Conservation (phyloP, 2,113 vertebrate species). For the Esox niger region DNA sequence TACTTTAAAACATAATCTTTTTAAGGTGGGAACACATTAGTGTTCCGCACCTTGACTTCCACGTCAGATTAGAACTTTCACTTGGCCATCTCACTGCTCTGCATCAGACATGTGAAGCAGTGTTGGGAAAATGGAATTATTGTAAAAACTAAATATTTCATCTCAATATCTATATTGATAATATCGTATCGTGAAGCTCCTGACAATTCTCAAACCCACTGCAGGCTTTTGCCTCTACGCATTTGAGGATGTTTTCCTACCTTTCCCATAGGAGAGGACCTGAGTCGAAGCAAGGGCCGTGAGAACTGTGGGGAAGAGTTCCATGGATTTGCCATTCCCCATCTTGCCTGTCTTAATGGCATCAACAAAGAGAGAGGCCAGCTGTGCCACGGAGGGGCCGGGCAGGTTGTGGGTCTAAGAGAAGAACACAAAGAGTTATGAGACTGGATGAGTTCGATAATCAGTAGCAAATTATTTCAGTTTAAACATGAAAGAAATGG, state of each 20-base stretch:
- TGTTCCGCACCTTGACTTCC: too few relatives aligned
- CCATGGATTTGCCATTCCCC: conserved; percentile 86
- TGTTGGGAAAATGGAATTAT: too few relatives aligned
- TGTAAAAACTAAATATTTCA: too few relatives aligned
- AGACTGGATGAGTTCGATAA: not conserved
- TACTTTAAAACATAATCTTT: too few relatives aligned
- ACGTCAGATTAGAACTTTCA: too few relatives aligned
- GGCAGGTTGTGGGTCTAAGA: conserved; percentile 81
- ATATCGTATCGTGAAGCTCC: too few relatives aligned
- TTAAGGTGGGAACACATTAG: too few relatives aligned
- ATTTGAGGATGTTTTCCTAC: conserved; percentile 58
- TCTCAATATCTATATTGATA: too few relatives aligned
- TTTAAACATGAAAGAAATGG: not conserved
- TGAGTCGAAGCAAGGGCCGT: conserved; percentile 82
- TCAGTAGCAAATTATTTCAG: not conserved
- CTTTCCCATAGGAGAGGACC: conserved; percentile 82
- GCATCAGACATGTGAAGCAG: too few relatives aligned
- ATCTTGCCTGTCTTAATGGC: conserved; percentile 80
- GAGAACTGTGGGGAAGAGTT: conserved; percentile 88
- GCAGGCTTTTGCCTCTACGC: not conserved
- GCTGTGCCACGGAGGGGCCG: conserved; percentile 73
- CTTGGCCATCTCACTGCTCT: too few relatives aligned
- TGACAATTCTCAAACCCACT: too few relatives aligned
- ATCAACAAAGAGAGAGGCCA: conserved; percentile 83
- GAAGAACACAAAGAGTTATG: not conserved